phyloP scores from a whole-genome alignment of 2,888 invertebrate genomes.

The Xanthostigma xanthostigma region DNA sequence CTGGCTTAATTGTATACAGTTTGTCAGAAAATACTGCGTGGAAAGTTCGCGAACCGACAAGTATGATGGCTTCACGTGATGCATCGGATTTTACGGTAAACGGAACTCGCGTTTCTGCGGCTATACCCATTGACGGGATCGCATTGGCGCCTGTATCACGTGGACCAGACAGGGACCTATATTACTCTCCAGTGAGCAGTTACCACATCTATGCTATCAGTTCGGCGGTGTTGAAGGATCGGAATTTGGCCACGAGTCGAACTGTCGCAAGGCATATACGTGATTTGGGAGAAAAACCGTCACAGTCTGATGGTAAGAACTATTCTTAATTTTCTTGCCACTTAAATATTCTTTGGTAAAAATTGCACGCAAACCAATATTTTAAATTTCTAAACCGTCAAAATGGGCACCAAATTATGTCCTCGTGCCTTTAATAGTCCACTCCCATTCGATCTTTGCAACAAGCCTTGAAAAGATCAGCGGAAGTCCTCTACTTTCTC shows the following conservation, averaged over 20 bases:
- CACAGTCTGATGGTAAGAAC: conserved; percentile 45
- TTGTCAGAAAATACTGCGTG: conserved; percentile 46
- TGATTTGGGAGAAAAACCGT: conserved; percentile 45
- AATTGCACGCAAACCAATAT: too few species aligned
- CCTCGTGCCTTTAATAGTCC: too few species aligned
- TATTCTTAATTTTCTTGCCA: too few species aligned
- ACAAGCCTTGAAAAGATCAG: too few species aligned
- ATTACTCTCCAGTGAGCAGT: conserved; percentile 54
- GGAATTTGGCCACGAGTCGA: conserved; percentile 25
- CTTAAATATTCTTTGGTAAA: too few species aligned
- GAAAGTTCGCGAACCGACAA: conserved; percentile 48
- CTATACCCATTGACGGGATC: conserved; percentile 53
- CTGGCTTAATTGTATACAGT: conserved; percentile 58
- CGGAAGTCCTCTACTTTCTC: too few species aligned
- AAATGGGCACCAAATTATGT: too few species aligned
- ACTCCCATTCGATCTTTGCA: too few species aligned
- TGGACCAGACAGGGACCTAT: conserved; percentile 32
- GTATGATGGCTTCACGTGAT: conserved; percentile 45
- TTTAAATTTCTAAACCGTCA: too few species aligned
- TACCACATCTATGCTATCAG: conserved; percentile 49
- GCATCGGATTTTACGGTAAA: conserved; percentile 45
- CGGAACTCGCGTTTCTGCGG: conserved; percentile 37
- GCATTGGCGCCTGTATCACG: conserved; percentile 41
- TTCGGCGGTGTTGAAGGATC: conserved; percentile 41
- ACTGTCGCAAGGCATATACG: conserved; percentile 26